phyloP scores from a whole-genome alignment of 2,797 vertebrate species.

The Remorina albescens region DNA sequence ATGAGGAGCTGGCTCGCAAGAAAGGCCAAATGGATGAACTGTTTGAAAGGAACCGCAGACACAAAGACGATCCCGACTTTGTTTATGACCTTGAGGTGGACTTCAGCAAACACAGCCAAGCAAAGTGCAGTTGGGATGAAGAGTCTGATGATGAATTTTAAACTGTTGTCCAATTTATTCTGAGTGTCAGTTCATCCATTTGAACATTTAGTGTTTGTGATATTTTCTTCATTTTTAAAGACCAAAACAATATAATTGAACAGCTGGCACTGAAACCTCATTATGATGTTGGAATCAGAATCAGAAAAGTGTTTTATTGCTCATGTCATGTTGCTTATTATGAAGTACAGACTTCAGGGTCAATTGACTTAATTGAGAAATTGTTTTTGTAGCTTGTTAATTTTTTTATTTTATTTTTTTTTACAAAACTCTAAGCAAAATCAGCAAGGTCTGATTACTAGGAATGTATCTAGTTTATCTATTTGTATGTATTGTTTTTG shows the following conservation, averaged over 20 bases:
- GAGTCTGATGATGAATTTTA: conserved; percentile 90
- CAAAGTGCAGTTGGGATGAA: conserved; percentile 92
- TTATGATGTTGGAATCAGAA: too few relatives aligned
- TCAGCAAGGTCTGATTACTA: neutral
- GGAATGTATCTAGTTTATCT: neutral
- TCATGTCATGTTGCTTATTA: neutral
- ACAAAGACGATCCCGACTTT: conserved; percentile 90
- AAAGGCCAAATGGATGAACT: conserved; percentile 94
- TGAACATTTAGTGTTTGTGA: neutral
- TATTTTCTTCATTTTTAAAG: neutral
- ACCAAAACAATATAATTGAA: neutral
- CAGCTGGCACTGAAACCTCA: neutral
- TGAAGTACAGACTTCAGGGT: neutral
- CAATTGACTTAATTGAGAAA: neutral
- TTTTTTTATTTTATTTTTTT: too few relatives aligned
- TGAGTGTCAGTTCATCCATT: neutral
- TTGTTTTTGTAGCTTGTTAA: neutral
- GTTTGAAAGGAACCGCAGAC: conserved; percentile 92
- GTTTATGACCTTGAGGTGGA: conserved; percentile 92
- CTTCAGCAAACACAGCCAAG: conserved; percentile 84
- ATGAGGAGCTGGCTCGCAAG: conserved; percentile 88
- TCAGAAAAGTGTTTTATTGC: too few relatives aligned
- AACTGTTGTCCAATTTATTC: neutral
- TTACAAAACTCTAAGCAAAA: neutral
- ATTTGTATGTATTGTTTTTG: neutral